phyloP scores from a whole-genome alignment of 2,797 vertebrate species.

The Melanotaenia nigrans region DNA sequence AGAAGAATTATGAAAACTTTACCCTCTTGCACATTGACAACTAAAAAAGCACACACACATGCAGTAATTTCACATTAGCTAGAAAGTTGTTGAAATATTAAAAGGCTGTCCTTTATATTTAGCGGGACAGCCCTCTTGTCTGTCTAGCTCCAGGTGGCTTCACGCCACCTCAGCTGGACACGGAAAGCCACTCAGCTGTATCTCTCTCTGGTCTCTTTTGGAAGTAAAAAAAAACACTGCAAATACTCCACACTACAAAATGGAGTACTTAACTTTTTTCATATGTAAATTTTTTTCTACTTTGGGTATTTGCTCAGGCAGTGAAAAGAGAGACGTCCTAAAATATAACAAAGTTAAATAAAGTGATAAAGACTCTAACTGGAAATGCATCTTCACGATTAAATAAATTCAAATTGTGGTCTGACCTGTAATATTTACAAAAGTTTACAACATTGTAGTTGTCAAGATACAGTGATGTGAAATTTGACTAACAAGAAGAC shows the following conservation, averaged over 20 bases:
- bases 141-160: conserved; percentile 57
- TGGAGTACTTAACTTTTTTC: conserved; percentile 4
- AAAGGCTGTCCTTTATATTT: conserved; percentile 51
- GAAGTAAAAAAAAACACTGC: conserved; percentile 42
- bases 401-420: too few relatives aligned
- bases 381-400: not conserved
- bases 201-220: conserved; percentile 14
- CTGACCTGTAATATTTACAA: not conserved
- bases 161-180: conserved; percentile 60
- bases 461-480: not conserved
- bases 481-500: not conserved
- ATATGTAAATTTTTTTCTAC: not conserved
- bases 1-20: conserved; percentile 5
- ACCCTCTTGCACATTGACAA: conserved; percentile 19
- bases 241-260: not conserved
- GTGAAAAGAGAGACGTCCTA: not conserved
- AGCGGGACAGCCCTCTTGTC: conserved; percentile 30
- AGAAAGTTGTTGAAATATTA: conserved; percentile 46
- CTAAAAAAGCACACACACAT: conserved; percentile 4
- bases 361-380: not conserved
- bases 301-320: not conserved
- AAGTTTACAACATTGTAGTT: not conserved
- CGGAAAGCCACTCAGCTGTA: conserved; percentile 70
- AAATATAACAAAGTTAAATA: accelerated
- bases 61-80: conserved; percentile 20